phyloP scores from a whole-genome alignment of 1,140 invertebrate species.

The Paralvinella palmiformis region DNA sequence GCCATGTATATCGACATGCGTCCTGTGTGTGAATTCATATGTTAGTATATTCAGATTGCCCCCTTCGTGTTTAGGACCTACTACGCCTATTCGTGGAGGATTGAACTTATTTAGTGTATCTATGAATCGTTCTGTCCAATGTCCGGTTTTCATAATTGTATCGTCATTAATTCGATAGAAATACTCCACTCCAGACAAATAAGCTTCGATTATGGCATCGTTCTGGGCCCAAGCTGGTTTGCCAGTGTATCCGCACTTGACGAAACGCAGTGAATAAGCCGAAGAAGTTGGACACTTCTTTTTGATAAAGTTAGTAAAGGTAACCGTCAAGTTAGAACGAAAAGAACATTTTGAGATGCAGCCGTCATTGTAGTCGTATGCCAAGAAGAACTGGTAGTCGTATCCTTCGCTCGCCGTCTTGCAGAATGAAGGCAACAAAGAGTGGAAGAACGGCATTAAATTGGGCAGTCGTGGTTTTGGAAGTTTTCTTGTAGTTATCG shows the following conservation, averaged over 20 bases:
- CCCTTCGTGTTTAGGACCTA: constrained; percentile 17
- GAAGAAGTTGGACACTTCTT: constrained; percentile 4
- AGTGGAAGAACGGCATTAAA: constrained; percentile 5
- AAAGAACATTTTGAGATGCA: neutral
- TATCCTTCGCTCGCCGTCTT: constrained; percentile 12
- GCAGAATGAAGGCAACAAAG: constrained; percentile 17
- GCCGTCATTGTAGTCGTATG: constrained; percentile 12
- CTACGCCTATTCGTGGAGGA: constrained; percentile 10
- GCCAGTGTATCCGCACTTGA: constrained; percentile 14
- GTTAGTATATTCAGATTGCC: constrained; percentile 16
- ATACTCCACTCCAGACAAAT: constrained; percentile 17
- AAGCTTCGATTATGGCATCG: constrained; percentile 20
- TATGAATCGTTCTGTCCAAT: constrained; percentile 19
- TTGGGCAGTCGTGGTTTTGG: constrained; percentile 1
- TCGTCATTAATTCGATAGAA: constrained; percentile 21
- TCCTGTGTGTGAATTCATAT: constrained; percentile 19
- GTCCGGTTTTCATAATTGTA: constrained; percentile 3
- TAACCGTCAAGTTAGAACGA: neutral
- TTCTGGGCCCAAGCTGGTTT: constrained; percentile 22
- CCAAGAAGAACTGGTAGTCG: constrained; percentile 18
- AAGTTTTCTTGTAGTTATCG: constrained; percentile 11
- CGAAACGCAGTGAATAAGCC: constrained; percentile 4
- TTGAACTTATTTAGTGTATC: neutral
- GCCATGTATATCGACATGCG: constrained; percentile 9
- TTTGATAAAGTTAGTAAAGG: constrained; percentile 4